phyloP scores from a whole-genome alignment of 1,140 invertebrate species.

The Papilio helenus region DNA sequence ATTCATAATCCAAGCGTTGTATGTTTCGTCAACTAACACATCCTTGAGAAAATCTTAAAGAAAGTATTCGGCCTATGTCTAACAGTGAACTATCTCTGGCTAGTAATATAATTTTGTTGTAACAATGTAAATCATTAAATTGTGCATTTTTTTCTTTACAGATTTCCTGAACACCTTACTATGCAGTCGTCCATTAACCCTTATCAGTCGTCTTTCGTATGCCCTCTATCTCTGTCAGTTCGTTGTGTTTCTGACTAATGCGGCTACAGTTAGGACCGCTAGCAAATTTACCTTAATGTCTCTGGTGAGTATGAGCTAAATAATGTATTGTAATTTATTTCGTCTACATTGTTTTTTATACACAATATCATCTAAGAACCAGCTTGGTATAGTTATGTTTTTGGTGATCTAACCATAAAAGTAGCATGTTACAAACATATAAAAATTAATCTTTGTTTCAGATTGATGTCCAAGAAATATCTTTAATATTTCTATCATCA shows the following conservation, averaged over 20 bases:
- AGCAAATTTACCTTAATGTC: slow-evolving; percentile 82
- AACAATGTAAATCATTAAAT: not conserved
- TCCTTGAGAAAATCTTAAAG: too few species aligned
- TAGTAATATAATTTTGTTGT: not conserved
- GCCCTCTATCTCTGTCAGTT: slow-evolving; percentile 90
- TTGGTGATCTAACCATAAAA: not conserved
- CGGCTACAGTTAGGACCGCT: slow-evolving; percentile 83
- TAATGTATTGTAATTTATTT: slow-evolving; percentile 17
- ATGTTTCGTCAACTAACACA: too few species aligned
- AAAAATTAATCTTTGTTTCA: slow-evolving; percentile 67
- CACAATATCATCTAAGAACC: not conserved
- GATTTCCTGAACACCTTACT: slow-evolving; percentile 86
- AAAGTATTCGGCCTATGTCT: too few species aligned
- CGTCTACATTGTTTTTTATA: not conserved
- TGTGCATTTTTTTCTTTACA: slow-evolving; percentile 58
- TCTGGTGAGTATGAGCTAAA: slow-evolving; percentile 75
- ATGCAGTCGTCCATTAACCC: slow-evolving; percentile 85
- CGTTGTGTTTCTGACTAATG: slow-evolving; percentile 85
- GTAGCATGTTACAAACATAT: not conserved
- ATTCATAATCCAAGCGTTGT: not conserved
- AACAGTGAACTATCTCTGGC: too few species aligned
- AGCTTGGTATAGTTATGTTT: not conserved
- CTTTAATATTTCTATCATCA: slow-evolving; percentile 80
- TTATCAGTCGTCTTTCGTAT: slow-evolving; percentile 89
- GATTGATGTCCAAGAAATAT: slow-evolving; percentile 76